Percentiles rank a stretch among this genome's conserved stretches.
phyloP scores from a whole-genome alignment of 2,113 vertebrate genomes.

The Dicentrarchus labrax region DNA sequence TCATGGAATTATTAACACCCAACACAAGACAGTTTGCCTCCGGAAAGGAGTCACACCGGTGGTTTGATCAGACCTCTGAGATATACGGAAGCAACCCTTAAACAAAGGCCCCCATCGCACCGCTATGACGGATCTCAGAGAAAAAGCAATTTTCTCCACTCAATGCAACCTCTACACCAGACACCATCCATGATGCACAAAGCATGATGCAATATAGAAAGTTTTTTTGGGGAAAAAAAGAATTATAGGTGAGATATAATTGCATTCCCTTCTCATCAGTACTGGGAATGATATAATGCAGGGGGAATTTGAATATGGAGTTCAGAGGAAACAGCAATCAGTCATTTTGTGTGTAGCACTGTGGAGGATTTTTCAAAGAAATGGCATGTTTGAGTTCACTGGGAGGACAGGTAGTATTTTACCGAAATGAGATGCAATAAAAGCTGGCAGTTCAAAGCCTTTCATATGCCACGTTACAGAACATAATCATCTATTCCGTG shows the following conservation, averaged over 20 bases:
- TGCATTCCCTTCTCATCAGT: constrained; percentile 51
- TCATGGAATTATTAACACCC: constrained; percentile 60
- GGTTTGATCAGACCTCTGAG: constrained; percentile 63
- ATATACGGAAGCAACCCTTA: constrained; percentile 48
- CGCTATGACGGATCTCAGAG: constrained; percentile 31
- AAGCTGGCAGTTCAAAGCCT: constrained; percentile 69
- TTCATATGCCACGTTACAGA: constrained; percentile 64
- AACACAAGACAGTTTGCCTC: constrained; percentile 48
- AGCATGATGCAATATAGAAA: constrained; percentile 30
- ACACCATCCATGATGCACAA: constrained; percentile 37
- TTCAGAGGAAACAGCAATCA: constrained; percentile 55
- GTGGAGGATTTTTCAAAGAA: constrained; percentile 58
- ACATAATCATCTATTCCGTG: constrained; percentile 66
- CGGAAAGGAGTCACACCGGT: constrained; percentile 28
- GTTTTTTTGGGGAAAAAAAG: constrained; percentile 4
- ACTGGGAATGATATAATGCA: constrained; percentile 42
- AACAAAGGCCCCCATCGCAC: constrained; percentile 50
- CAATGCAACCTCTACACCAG: constrained; percentile 7
- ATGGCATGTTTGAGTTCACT: constrained; percentile 77
- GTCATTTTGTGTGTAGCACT: constrained; percentile 33
- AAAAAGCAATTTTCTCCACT: constrained; percentile 44
- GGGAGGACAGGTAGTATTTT: constrained; percentile 80
- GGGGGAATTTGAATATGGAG: constrained; percentile 58
- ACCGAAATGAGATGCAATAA: constrained; percentile 76
- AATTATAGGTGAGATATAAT: constrained; percentile 45